These are phyloP conservation scores for Leucophenga maculata DNA, from an alignment of 2,888 invertebrate species.

Conservation along the genomic window DNA sequence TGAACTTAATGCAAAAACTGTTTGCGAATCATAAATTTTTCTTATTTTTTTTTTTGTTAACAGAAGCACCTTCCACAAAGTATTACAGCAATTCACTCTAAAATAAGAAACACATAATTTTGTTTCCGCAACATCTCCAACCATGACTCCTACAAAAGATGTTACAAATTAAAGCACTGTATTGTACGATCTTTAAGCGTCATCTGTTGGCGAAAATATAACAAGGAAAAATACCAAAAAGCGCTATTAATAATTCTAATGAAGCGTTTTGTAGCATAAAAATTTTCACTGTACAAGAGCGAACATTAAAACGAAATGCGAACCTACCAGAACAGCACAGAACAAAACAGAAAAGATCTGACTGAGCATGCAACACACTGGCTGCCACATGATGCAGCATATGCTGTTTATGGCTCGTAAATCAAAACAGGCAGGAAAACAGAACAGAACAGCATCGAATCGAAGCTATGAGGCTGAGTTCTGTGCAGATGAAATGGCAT, in stretches of 20 bases:
- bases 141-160: too few relatives aligned
- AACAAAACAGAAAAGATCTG: too few relatives aligned
- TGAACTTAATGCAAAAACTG: too few relatives aligned
- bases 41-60: too few relatives aligned
- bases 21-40: too few relatives aligned
- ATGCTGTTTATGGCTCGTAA: conserved; percentile 23
- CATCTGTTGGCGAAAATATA: not conserved
- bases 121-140: too few relatives aligned
- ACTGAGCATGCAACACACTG: not conserved
- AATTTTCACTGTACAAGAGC: too few relatives aligned
- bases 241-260: conserved; percentile 22
- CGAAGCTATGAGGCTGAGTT: not conserved
- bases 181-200: not conserved
- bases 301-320: not conserved
- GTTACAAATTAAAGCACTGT: too few relatives aligned
- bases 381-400: conserved; percentile 21
- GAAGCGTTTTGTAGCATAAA: conserved; percentile 12
- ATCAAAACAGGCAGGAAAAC: conserved; percentile 4
- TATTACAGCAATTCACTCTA: too few relatives aligned
- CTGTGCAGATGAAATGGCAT: not conserved
- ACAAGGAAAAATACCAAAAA: not conserved
- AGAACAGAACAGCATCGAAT: not conserved
- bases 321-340: not conserved
- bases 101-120: too few relatives aligned
- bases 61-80: too few relatives aligned